Conservation (phyloP, 2,888 invertebrate genomes). For the Vesta saturnalis region DNA sequence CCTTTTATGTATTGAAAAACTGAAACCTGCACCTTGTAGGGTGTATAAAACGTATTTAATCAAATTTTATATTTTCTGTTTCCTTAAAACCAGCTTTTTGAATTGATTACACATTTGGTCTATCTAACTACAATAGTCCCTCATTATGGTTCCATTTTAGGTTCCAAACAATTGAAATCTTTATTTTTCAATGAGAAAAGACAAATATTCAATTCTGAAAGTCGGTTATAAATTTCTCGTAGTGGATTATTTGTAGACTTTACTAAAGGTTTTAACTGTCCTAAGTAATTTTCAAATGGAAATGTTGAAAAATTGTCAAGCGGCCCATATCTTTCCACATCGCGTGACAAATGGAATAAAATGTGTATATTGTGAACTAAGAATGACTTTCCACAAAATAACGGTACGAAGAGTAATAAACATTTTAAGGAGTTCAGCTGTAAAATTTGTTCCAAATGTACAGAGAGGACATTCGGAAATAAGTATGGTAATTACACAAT, state of each 20-base stretch:
- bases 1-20: no score
- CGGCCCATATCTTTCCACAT: slow-evolving; percentile 12
- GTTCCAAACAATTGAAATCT: neutral
- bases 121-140: neutral
- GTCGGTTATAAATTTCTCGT: slow-evolving; percentile 13
- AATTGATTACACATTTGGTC: neutral
- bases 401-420: slow-evolving; percentile 18
- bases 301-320: slow-evolving; percentile 22
- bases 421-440: slow-evolving; percentile 19
- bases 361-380: slow-evolving; percentile 23
- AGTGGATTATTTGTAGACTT: slow-evolving; percentile 15
- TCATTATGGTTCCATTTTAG: neutral
- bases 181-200: neutral
- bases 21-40: no score
- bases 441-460: slow-evolving; percentile 12
- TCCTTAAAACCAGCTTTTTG: neutral
- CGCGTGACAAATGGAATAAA: slow-evolving; percentile 18
- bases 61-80: no score
- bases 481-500: slow-evolving; percentile 29
- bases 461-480: slow-evolving; percentile 17
- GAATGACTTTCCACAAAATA: slow-evolving; percentile 21
- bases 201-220: neutral
- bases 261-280: slow-evolving; percentile 16
- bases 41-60: no score
- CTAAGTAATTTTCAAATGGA: slow-evolving; percentile 24